Percentiles rank a stretch among this genome's conserved stretches.
Conservation (phyloP, 2,113 vertebrate species). For the Zeus faber region DNA sequence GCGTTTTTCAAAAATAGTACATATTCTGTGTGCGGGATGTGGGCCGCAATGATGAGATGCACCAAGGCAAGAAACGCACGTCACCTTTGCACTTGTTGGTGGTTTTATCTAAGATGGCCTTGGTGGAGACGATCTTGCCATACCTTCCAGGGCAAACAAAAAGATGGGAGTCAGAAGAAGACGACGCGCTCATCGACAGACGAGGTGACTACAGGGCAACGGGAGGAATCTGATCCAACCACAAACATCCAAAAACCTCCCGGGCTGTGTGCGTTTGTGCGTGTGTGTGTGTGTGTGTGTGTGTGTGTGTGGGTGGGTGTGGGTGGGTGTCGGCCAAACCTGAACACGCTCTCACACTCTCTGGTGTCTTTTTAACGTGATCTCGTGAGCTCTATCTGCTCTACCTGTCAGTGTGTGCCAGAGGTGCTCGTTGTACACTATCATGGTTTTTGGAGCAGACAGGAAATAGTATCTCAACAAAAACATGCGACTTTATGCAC, state of each 20-base stretch:
- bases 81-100: conserved; percentile 96
- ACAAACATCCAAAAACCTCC: conserved; percentile 29
- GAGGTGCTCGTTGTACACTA: conserved; percentile 1
- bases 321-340: too few relatives aligned
- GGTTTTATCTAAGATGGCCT: conserved; percentile 92
- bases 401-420: conserved; percentile 24
- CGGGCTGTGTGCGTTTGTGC: conserved; percentile 25
- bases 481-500: neutral
- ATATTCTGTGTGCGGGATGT: neutral
- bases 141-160: conserved; percentile 68
- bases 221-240: conserved; percentile 43
- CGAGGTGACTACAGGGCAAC: conserved; percentile 15
- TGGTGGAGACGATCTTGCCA: conserved; percentile 93
- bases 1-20: neutral
- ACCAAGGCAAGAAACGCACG: conserved; percentile 15
- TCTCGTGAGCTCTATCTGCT: too few relatives aligned
- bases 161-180: neutral
- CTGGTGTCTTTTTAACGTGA: too few relatives aligned
- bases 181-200: conserved; percentile 16
- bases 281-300: conserved; percentile 20
- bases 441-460: conserved; percentile 34
- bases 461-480: conserved; percentile 47
- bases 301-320: too few relatives aligned
- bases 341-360: too few relatives aligned
- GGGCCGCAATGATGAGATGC: too few relatives aligned